phyloP scores from a whole-genome alignment of 2,113 vertebrate species.

The Phalacrocorax brasilianus region DNA sequence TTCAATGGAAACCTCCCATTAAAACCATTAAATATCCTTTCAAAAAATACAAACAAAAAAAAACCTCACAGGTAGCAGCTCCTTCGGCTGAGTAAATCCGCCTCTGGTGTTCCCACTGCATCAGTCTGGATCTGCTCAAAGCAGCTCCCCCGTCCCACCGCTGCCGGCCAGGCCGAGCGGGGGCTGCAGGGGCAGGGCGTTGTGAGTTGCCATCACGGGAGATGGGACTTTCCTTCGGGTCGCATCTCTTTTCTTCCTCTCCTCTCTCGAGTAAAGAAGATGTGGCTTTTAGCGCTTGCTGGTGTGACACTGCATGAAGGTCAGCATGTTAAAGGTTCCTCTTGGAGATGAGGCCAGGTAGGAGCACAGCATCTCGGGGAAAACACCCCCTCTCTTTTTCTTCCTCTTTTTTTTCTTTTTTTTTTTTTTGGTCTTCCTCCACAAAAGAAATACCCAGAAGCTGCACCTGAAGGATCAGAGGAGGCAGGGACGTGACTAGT shows the following conservation, averaged over 20 bases:
- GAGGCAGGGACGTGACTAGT: neutral
- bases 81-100: neutral
- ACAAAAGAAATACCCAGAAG: neutral
- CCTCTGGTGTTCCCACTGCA: neutral
- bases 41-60: neutral
- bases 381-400: neutral
- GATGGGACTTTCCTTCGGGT: rapidly evolving
- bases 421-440: neutral
- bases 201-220: neutral
- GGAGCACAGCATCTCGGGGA: neutral
- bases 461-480: neutral
- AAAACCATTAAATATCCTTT: neutral
- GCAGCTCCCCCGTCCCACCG: neutral
- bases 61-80: neutral
- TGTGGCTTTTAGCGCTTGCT: neutral
- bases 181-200: neutral
- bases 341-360: neutral
- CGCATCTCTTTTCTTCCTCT: neutral
- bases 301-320: neutral
- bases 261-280: neutral
- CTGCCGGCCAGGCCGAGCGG: rapidly evolving
- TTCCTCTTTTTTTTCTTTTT: rapidly evolving
- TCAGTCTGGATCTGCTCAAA: neutral
- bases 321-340: neutral
- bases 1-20: neutral